Base-by-base conservation (phyloP, 1,140 invertebrate genomes). In the Lethrus apterus region DNA sequence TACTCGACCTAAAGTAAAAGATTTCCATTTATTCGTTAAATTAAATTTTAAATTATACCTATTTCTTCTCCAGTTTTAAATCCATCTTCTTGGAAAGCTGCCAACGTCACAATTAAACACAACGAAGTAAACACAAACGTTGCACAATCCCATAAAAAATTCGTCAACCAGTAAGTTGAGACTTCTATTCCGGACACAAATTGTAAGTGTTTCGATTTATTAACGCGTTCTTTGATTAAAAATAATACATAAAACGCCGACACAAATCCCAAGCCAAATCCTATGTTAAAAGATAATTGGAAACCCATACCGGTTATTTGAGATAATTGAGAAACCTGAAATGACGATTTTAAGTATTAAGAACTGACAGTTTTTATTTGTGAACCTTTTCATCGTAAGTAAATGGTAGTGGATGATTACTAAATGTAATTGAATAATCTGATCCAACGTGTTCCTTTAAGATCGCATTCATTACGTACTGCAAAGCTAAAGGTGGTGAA, bases 221-320 rank as follows among this genome's bases (percentile, higher is more conserved):
- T 56, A 52, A 67, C 45, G 3, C 67, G 59, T 70, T 82, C 80
- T 52, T 74, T 71, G 3, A 81, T 68, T 2, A 82, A 76, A 56
- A 86, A 87, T 1, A 89, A 63, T 1, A 86, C 73, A 54, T 85
- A 83, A 51, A 84, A 84, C 1, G 85, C 76, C 1, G 82, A 80
- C 1, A 89, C 78, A 52, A 89, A 81, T 9, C 77, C 73, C 76
- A 81, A 78, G 54, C 77, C 75, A 58, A 81, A 81, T 43, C 73
- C 74, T 11, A 81, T 66, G 54, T 81, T 81, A 34, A 77, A 75
- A 8, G 79, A 72, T 44, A 81, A 63, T 50, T 81, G 76, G 42
- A 78, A 79, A 40, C 78, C 78, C 60, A 77, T 63, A 56, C 69
- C 76, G 41, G 69, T 69, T n/a, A 73, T 75, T 2, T 60, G 60